A percentile compares a stretch with the other conserved stretches of the same genome.
Evolutionary conservation across 1,140 invertebrate species (phyloP).

Genomic region (Patella vulgata): DNA sequence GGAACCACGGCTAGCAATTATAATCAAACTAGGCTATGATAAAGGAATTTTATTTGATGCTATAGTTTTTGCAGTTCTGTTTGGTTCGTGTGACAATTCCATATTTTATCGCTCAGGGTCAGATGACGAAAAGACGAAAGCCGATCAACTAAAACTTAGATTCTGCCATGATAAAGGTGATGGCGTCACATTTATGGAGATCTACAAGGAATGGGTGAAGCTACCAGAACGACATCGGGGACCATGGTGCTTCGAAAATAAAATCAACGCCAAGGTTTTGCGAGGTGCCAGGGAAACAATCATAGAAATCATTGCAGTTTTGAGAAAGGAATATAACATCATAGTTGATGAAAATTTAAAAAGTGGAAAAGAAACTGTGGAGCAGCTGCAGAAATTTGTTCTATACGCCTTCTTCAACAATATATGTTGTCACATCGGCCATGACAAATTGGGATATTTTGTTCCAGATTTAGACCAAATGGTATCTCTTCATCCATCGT

Average conservation of each 20-base stretch:
- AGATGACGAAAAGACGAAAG: slow-evolving; percentile 74
- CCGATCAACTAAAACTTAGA: slow-evolving; percentile 77
- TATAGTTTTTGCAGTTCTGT: slow-evolving; percentile 45
- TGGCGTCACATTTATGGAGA: slow-evolving; percentile 89
- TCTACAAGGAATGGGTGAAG: slow-evolving; percentile 74
- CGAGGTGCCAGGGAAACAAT: slow-evolving; percentile 43
- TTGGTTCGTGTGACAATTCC: slow-evolving; percentile 30
- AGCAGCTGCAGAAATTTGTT: slow-evolving; percentile 33
- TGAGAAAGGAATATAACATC: slow-evolving; percentile 42
- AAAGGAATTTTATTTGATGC: slow-evolving; percentile 72
- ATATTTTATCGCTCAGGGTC: slow-evolving; percentile 48
- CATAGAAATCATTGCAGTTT: slow-evolving; percentile 35
- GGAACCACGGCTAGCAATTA: slow-evolving; percentile 45
- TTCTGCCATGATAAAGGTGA: slow-evolving; percentile 82
- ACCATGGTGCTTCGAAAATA: slow-evolving; percentile 50
- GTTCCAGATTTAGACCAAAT: slow-evolving; percentile 28
- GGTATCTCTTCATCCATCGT: slow-evolving; percentile 54
- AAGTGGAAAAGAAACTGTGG: slow-evolving; percentile 14
- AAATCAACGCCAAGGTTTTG: slow-evolving; percentile 55
- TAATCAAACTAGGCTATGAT: slow-evolving; percentile 43
- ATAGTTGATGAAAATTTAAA: slow-evolving; percentile 35
- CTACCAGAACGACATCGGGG: slow-evolving; percentile 41
- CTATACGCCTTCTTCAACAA: slow-evolving; percentile 34
- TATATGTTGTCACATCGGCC: slow-evolving; percentile 46
- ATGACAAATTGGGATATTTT: slow-evolving; percentile 50